Percentiles rank a stretch among this genome's conserved stretches.
phyloP scores from a whole-genome alignment of 2,113 vertebrate genomes.

The Ailurus styani region DNA sequence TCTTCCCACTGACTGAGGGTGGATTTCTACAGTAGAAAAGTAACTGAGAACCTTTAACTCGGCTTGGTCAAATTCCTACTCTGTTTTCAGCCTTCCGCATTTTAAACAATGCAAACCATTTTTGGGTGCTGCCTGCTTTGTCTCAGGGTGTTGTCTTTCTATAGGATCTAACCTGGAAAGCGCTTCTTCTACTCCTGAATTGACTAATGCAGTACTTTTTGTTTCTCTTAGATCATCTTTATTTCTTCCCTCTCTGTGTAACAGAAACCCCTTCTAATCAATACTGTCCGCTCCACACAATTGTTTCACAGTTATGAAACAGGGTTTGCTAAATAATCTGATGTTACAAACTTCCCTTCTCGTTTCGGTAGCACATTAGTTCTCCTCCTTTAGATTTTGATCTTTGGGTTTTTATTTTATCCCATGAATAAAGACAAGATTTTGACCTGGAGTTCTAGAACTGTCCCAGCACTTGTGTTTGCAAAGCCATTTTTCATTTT shows the following conservation, averaged over 20 bases:
- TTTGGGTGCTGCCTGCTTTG: neutral
- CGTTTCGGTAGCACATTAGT: neutral
- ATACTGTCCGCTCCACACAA: neutral
- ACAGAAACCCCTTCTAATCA: neutral
- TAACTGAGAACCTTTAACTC: neutral
- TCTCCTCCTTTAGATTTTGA: constrained; percentile 52
- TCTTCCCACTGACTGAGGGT: neutral
- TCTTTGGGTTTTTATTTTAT: constrained; percentile 4
- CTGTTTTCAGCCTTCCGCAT: neutral
- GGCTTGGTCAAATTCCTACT: neutral
- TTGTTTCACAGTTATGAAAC: neutral
- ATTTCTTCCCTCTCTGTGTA: neutral
- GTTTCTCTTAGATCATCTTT: neutral
- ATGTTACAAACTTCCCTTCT: neutral
- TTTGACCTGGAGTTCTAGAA: neutral
- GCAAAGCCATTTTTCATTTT: constrained; percentile 39
- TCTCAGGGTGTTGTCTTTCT: neutral
- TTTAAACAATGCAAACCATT: neutral
- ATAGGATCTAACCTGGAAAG: neutral
- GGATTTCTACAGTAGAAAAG: neutral
- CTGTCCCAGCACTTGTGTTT: neutral
- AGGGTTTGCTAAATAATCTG: neutral
- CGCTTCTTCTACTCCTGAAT: neutral
- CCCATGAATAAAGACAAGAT: neutral
- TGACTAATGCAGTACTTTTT: neutral